Conservation (phyloP, 2,113 vertebrate genomes). For the Petaurus breviceps region DNA sequence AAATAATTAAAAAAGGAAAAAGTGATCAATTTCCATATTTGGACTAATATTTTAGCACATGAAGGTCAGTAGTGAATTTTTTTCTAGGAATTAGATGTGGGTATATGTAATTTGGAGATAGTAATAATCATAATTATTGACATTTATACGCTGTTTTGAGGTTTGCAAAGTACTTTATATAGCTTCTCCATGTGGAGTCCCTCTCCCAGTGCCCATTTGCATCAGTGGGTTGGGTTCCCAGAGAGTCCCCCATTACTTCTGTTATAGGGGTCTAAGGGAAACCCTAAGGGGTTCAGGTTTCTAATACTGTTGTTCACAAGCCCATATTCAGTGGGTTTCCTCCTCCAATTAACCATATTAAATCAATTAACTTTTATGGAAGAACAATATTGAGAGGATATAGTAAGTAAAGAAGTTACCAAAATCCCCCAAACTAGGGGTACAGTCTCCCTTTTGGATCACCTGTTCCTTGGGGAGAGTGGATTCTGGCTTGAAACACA, state of each 20-base stretch:
- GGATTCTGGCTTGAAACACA: background rate
- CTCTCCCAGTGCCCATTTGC: background rate
- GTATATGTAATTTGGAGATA: background rate
- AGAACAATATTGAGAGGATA: background rate
- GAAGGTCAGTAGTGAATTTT: background rate
- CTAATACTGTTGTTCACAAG: background rate
- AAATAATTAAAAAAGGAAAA: background rate
- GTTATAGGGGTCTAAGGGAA: background rate
- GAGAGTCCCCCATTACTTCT: background rate
- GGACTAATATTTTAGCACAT: background rate
- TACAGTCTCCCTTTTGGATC: background rate
- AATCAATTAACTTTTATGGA: background rate
- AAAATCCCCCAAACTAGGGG: background rate
- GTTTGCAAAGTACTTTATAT: background rate
- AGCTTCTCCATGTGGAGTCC: background rate
- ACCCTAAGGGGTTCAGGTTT: background rate
- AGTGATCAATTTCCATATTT: background rate
- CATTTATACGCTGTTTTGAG: background rate
- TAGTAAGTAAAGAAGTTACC: background rate
- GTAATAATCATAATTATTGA: background rate
- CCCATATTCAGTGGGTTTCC: background rate
- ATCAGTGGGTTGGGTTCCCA: background rate
- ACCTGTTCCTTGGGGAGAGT: background rate
- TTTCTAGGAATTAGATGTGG: background rate
- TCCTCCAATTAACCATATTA: background rate